phyloP scores from a whole-genome alignment of 2,113 vertebrate genomes.

The cattle (Bos taurus) region DNA sequence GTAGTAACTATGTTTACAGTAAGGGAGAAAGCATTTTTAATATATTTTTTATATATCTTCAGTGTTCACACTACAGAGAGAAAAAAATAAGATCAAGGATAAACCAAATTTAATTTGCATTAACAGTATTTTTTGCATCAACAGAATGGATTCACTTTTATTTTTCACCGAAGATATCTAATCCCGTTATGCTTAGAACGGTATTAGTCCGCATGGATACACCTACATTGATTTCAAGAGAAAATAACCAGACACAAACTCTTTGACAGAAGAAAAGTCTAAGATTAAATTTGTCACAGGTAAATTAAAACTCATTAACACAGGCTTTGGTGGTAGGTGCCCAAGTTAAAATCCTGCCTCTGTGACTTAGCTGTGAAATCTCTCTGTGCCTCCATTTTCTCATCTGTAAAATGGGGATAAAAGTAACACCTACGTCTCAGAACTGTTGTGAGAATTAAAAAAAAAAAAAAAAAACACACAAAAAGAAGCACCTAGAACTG shows the following conservation, averaged over 20 bases:
- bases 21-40: background rate
- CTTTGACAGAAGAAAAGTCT: background rate
- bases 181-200: background rate
- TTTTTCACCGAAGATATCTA: background rate
- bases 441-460: background rate
- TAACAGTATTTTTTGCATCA: background rate
- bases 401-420: background rate
- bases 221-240: slow-evolving; percentile 13
- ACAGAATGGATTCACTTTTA: background rate
- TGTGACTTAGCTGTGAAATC: background rate
- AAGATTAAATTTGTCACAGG: slow-evolving; percentile 8
- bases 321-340: background rate
- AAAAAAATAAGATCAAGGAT: background rate
- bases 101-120: background rate
- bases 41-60: background rate
- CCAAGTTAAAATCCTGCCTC: slow-evolving; percentile 12
- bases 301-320: background rate
- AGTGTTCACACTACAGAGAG: background rate
- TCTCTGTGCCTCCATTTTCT: background rate
- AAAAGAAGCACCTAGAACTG: background rate
- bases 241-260: slow-evolving; percentile 22
- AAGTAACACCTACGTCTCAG: background rate
- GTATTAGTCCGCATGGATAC: background rate
- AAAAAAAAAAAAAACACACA: background rate
- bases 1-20: slow-evolving; percentile 3